phyloP scores from a whole-genome alignment of 2,888 invertebrate species.

The Neria commutata region DNA sequence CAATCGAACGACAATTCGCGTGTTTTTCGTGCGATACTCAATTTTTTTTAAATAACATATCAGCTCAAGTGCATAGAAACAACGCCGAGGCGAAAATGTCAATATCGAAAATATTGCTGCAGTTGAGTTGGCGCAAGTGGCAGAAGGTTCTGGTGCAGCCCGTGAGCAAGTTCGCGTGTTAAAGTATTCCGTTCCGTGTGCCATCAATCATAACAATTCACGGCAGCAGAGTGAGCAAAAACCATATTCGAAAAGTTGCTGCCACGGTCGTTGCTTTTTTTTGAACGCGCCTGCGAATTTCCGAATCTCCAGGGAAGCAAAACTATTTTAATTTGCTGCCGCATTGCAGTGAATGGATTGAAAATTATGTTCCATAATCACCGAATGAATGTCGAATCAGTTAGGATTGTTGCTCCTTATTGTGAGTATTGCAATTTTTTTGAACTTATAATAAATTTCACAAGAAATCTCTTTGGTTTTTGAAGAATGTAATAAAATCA shows the following conservation, averaged over 20 bases:
- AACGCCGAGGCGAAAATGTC: neutral
- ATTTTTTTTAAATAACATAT: no score
- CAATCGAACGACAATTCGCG: no score
- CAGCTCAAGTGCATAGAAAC: neutral
- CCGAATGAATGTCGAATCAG: slow-evolving; percentile 63
- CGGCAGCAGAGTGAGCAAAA: no score
- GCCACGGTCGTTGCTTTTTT: neutral
- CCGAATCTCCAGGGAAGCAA: neutral
- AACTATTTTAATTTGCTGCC: slow-evolving; percentile 44
- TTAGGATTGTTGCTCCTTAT: slow-evolving; percentile 62
- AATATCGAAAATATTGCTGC: neutral
- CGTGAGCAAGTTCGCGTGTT: no score
- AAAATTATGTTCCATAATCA: slow-evolving; percentile 60
- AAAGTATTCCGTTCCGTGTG: no score
- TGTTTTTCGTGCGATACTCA: no score
- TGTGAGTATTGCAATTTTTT: no score
- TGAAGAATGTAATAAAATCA: no score
- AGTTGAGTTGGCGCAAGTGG: neutral
- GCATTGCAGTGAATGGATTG: slow-evolving; percentile 55
- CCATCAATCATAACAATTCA: no score
- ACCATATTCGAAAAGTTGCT: no score
- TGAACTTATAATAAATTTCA: neutral
- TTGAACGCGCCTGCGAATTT: no score
- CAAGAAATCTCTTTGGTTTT: neutral
- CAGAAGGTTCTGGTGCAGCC: no score